These are phyloP conservation scores for Gopherus flavomarginatus DNA, from an alignment of 2,113 vertebrate species.

Conservation along the genomic window DNA sequence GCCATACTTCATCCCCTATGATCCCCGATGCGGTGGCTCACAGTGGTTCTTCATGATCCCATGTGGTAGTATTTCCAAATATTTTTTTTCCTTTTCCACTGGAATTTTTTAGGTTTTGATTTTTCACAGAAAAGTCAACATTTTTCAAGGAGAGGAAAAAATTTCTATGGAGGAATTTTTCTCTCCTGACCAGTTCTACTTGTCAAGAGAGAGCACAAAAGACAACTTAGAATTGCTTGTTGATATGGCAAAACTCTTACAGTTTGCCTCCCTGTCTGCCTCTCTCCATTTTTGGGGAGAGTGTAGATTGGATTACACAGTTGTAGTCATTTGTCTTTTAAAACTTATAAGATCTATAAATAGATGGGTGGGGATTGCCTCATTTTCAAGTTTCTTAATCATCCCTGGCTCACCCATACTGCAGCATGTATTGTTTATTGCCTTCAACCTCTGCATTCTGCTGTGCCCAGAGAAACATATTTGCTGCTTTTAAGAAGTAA, in stretches of 20 bases:
- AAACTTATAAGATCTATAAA: not conserved
- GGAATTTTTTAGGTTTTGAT: not conserved
- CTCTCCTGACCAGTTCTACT: not conserved
- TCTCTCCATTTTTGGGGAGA: not conserved
- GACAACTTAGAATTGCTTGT: not conserved
- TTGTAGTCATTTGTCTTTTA: not conserved
- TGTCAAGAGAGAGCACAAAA: not conserved
- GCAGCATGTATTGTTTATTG: fast-evolving
- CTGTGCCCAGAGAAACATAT: not conserved
- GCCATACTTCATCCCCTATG: not conserved
- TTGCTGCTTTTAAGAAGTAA: not conserved
- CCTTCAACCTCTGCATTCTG: not conserved
- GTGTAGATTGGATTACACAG: not conserved
- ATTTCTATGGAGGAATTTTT: not conserved
- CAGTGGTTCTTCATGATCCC: not conserved
- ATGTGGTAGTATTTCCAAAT: not conserved
- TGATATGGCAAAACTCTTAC: not conserved
- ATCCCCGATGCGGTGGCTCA: not conserved
- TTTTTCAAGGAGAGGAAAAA: not conserved
- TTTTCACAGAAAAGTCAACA: not conserved
- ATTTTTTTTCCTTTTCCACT: not conserved
- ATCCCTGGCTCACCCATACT: not conserved
- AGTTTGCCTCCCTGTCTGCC: not conserved
- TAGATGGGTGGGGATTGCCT: not conserved
- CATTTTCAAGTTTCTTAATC: not conserved